A percentile compares a stretch with the other conserved stretches of the same genome.
These are phyloP conservation scores for Steinernema feltiae DNA, from an alignment of 1,140 invertebrate genomes.

Conservation along the genomic window DNA sequence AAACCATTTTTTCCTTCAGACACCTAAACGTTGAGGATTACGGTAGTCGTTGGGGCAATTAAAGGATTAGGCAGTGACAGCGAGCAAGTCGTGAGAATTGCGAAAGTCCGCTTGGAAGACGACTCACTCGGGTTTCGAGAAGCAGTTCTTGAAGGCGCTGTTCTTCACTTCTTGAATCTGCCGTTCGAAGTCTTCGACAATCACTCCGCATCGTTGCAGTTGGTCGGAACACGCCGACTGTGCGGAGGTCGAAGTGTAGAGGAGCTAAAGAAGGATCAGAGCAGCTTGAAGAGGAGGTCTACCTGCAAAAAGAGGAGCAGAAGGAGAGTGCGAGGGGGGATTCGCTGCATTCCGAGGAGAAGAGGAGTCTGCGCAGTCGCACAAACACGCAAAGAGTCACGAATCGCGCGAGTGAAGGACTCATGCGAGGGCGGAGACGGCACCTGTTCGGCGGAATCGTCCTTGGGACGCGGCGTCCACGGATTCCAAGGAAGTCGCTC, in stretches of 20 bases:
- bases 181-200: slow-evolving; percentile 46
- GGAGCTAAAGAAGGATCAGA: background rate
- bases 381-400: background rate
- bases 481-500: background rate
- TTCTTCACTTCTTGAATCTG: slow-evolving; percentile 45
- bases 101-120: background rate
- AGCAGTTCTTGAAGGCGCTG: slow-evolving; percentile 40
- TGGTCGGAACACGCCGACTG: slow-evolving; percentile 44
- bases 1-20: slow-evolving; percentile 43
- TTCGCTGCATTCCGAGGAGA: no score
- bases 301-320: background rate
- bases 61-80: slow-evolving; percentile 23
- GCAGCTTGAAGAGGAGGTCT: background rate
- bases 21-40: slow-evolving; percentile 42
- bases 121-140: slow-evolving; percentile 35
- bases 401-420: background rate
- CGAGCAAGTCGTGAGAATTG: background rate
- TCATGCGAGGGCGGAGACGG: background rate
- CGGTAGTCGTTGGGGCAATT: slow-evolving; percentile 17
- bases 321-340: no score
- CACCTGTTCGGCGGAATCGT: background rate
- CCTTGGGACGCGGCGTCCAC: background rate
- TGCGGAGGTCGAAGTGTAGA: background rate
- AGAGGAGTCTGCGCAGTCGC: background rate
- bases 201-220: slow-evolving; percentile 38